Conservation (phyloP, 2,113 vertebrate species). For the Tetrax tetrax region DNA sequence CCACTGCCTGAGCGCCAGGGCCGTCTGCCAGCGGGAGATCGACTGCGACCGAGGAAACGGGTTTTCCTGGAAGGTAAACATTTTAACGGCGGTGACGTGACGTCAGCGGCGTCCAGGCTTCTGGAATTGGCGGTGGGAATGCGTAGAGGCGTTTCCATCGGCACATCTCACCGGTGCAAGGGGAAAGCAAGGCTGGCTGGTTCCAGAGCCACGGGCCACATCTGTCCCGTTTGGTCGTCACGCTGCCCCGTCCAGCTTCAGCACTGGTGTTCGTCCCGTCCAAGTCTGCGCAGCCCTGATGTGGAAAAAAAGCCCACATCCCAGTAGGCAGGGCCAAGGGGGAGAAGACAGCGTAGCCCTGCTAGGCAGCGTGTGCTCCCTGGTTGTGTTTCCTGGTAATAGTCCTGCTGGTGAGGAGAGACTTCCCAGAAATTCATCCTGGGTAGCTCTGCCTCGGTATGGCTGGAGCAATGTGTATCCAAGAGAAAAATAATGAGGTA, state of each 20-base stretch:
- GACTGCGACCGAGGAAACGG: conserved; percentile 79
- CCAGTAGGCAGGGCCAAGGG: not conserved
- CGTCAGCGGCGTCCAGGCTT: not conserved
- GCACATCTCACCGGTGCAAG: not conserved
- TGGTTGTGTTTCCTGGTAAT: not conserved
- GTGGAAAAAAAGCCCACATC: accelerated
- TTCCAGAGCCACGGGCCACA: too few relatives aligned
- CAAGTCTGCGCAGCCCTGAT: not conserved
- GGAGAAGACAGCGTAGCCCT: accelerated
- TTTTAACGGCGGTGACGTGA: accelerated
- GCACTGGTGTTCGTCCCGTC: accelerated
- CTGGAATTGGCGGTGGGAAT: accelerated
- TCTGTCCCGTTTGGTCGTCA: not conserved
- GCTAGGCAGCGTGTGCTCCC: accelerated
- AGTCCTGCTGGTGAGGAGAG: not conserved
- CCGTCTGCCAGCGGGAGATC: conserved; percentile 82
- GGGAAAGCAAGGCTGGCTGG: accelerated
- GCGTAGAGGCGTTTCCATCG: accelerated
- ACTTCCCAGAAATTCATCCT: not conserved
- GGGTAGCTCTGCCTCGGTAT: not conserved
- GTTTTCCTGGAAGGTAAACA: conserved; percentile 88
- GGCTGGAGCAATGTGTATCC: accelerated
- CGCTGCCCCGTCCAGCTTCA: not conserved
- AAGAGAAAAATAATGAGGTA: not conserved
- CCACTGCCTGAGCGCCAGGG: conserved; percentile 78